phyloP scores from a whole-genome alignment of 2,113 vertebrate genomes.

The Chloropsis hardwickii region DNA sequence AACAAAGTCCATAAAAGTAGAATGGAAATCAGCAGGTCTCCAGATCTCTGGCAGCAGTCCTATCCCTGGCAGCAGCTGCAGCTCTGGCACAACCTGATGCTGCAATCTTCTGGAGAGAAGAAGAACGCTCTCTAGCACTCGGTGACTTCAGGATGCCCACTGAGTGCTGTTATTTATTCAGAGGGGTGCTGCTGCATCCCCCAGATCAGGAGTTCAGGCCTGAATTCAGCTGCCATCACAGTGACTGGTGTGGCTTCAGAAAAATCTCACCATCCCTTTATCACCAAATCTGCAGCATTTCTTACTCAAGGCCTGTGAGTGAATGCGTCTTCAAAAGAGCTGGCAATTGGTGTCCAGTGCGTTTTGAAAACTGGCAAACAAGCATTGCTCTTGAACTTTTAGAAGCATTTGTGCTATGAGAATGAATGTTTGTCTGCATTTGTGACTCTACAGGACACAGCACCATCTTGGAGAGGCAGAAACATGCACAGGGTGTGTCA shows the following conservation, averaged over 20 bases:
- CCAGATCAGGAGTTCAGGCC: background rate
- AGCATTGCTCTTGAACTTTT: background rate
- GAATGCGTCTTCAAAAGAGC: background rate
- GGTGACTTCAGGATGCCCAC: background rate
- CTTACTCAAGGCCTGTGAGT: background rate
- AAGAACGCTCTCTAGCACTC: background rate
- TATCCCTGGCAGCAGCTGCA: background rate
- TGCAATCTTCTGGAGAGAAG: background rate
- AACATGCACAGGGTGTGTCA: background rate
- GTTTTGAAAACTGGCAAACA: background rate
- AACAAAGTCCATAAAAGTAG: background rate
- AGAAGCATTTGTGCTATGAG: background rate
- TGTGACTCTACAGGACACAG: background rate
- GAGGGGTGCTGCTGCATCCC: background rate
- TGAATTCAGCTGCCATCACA: background rate
- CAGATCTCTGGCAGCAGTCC: background rate
- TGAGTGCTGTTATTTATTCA: background rate
- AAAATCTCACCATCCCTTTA: background rate
- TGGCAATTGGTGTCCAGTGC: background rate
- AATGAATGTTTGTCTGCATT: background rate
- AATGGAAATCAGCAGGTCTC: background rate
- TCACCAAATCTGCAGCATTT: fast-evolving
- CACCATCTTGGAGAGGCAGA: background rate
- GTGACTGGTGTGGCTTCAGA: background rate
- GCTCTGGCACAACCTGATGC: background rate